Evolutionary conservation across 2,113 vertebrate genomes (phyloP).

Genomic region (Grantiella picta): DNA sequence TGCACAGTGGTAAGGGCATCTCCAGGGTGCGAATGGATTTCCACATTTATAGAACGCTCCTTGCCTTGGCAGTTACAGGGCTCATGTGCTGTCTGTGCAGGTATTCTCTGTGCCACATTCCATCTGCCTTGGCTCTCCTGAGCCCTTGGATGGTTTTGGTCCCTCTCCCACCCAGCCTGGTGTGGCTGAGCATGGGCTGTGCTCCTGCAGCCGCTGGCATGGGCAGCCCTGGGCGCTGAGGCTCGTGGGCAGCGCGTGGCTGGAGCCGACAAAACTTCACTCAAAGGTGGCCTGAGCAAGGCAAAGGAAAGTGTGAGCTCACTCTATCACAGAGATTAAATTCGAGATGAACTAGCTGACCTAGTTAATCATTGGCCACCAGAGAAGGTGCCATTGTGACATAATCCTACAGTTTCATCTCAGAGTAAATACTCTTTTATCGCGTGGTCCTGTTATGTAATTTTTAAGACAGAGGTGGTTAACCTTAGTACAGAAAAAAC

Average conservation of each 20-base stretch:
- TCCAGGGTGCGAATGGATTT: not conserved
- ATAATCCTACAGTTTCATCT: not conserved
- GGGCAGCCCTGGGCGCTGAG: not conserved
- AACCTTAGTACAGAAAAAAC: not conserved
- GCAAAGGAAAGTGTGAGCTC: not conserved
- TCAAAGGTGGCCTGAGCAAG: not conserved
- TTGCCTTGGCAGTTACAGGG: not conserved
- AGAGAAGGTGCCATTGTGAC: not conserved
- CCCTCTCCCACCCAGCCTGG: accelerated
- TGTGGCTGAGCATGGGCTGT: accelerated
- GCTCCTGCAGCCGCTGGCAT: not conserved
- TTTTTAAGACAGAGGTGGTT: not conserved
- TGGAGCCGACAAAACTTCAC: accelerated
- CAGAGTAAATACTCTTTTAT: not conserved
- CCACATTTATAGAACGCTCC: accelerated
- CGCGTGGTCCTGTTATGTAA: not conserved
- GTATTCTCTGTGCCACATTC: not conserved
- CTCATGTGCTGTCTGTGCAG: accelerated
- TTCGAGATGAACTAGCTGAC: not conserved
- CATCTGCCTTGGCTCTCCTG: accelerated
- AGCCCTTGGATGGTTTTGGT: not conserved
- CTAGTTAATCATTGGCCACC: not conserved
- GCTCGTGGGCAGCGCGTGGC: not conserved
- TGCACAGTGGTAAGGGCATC: not conserved
- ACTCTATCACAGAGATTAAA: not conserved